Percentiles rank a stretch among this genome's conserved stretches.
phyloP scores from a whole-genome alignment of 2,797 vertebrate genomes.

The Galago senegalensis region DNA sequence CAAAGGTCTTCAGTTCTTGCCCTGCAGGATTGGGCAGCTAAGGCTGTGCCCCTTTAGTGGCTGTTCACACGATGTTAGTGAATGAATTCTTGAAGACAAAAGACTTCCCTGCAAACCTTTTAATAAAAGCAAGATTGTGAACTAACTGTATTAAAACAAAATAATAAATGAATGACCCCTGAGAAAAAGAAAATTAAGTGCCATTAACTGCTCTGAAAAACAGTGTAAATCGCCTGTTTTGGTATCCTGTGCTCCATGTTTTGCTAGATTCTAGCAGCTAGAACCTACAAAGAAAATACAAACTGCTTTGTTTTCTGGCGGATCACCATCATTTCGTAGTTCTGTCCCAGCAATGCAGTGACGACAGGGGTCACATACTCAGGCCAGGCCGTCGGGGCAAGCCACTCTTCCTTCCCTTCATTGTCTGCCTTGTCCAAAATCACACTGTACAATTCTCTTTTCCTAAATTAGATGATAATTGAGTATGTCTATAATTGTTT shows the following conservation, averaged over 20 bases:
- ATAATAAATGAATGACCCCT: conserved; percentile 4
- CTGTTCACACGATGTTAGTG: not conserved
- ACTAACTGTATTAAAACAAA: conserved; percentile 37
- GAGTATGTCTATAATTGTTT: conserved; percentile 36
- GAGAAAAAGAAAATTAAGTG: conserved; percentile 60
- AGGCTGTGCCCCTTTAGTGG: not conserved
- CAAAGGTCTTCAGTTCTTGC: conserved; percentile 45
- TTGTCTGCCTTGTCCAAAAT: conserved; percentile 71
- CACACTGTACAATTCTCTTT: not conserved
- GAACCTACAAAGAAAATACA: conserved; percentile 59
- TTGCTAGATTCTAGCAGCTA: not conserved
- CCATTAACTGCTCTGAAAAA: not conserved
- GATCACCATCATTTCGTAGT: conserved; percentile 42
- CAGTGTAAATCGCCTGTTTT: conserved; percentile 51
- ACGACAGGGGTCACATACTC: conserved; percentile 52
- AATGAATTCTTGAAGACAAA: conserved; percentile 72
- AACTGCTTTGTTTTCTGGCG: conserved; percentile 57
- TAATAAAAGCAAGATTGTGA: conserved; percentile 50
- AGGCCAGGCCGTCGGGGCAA: not conserved
- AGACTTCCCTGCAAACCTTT: conserved; percentile 33
- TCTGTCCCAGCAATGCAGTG: not conserved
- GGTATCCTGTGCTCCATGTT: conserved; percentile 4
- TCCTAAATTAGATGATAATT: conserved; percentile 64
- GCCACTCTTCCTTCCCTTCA: conserved; percentile 48
- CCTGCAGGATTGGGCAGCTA: not conserved